phyloP scores from a whole-genome alignment of 1,140 invertebrate genomes.

The Hyphantria cunea region DNA sequence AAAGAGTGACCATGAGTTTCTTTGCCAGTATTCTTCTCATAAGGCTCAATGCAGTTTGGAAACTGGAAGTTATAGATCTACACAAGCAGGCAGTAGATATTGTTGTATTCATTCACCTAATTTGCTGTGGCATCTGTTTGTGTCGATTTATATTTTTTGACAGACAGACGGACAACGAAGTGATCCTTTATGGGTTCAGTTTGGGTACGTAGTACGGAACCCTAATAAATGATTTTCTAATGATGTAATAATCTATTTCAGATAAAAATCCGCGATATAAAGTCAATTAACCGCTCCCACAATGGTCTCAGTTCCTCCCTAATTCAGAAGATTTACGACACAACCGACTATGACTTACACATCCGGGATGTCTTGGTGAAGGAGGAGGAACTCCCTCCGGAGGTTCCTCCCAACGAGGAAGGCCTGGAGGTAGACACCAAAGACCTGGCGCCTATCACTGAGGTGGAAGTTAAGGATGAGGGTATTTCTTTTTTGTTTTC shows the following conservation, averaged over 20 bases:
- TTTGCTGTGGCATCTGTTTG: no score
- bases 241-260: constrained; percentile 30
- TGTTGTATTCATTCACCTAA: no score
- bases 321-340: constrained; percentile 34
- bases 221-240: no score
- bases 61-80: no score
- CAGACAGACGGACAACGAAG: no score
- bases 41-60: no score
- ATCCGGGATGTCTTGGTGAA: constrained; percentile 17
- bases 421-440: constrained; percentile 22
- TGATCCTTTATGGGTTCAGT: no score
- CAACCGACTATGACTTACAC: constrained; percentile 38
- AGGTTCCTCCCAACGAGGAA: constrained; percentile 19
- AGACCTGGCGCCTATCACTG: constrained; percentile 25
- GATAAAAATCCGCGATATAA: constrained; percentile 58
- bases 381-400: constrained; percentile 17
- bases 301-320: constrained; percentile 42
- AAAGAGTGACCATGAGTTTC: no score
- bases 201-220: no score
- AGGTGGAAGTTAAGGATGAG: constrained; percentile 54
- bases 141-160: no score
- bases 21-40: no score
- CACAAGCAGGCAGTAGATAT: no score
- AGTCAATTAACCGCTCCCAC: constrained; percentile 45
- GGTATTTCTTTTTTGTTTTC: neutral